These are phyloP conservation scores for Brachionus koreanus DNA, from an alignment of 1,140 invertebrate genomes.

Conservation along the genomic window DNA sequence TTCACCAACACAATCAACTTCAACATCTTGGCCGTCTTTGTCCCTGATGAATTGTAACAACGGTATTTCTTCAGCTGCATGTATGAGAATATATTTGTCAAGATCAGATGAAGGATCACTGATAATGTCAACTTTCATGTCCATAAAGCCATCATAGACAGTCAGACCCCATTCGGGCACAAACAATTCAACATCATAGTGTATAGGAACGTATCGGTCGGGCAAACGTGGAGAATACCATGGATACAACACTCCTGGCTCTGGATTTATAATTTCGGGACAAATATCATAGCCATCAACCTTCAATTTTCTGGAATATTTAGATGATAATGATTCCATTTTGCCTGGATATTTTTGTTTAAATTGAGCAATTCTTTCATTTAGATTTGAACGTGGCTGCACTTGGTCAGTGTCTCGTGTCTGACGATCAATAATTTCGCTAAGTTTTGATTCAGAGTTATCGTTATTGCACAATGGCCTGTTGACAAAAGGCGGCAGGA, in stretches of 20 bases:
- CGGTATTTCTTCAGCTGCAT: neutral
- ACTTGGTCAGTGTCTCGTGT: neutral
- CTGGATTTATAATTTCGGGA: constrained; percentile 21
- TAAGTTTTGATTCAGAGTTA: neutral
- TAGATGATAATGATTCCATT: neutral
- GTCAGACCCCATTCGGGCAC: neutral
- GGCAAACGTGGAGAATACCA: constrained; percentile 17
- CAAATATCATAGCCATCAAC: constrained; percentile 7
- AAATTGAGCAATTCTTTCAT: constrained; percentile 2
- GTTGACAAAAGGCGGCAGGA: constrained; percentile 33
- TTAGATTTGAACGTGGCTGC: neutral
- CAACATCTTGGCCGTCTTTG: neutral
- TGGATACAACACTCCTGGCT: constrained; percentile 21
- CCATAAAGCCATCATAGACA: constrained; percentile 28
- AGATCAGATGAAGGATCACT: neutral
- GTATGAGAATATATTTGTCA: constrained; percentile 7
- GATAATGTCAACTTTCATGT: neutral
- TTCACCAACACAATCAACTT: constrained; percentile 37
- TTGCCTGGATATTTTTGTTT: constrained; percentile 26
- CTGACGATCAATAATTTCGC: neutral
- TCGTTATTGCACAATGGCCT: neutral
- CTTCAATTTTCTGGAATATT: neutral
- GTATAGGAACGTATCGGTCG: neutral
- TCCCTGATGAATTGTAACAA: constrained; percentile 2
- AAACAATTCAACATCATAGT: constrained; percentile 22